Evolutionary conservation across 2,113 vertebrate genomes (phyloP).

Genomic region (Oncorhynchus mykiss): DNA sequence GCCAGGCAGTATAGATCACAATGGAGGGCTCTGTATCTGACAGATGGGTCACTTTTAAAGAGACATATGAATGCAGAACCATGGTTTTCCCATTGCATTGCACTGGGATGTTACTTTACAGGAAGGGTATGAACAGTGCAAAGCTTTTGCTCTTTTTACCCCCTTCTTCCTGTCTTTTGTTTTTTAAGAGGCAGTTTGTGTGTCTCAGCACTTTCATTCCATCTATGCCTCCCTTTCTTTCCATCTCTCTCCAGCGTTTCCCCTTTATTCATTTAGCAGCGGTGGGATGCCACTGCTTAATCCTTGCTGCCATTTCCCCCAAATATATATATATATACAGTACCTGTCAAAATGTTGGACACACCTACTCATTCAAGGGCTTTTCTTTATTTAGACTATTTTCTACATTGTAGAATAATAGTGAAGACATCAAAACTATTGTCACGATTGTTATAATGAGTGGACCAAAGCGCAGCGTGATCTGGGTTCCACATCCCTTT

Average conservation of each 20-base stretch:
- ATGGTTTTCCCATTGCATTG: conserved; percentile 41
- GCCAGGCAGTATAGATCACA: conserved; percentile 36
- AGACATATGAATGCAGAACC: conserved; percentile 57
- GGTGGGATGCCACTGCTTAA: no score
- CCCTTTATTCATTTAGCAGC: background rate
- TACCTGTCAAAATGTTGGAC: no score
- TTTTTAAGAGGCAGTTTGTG: conserved; percentile 65
- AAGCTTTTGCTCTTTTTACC: conserved; percentile 7
- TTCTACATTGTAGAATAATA: no score
- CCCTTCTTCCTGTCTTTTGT: conserved; percentile 46
- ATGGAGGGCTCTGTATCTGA: conserved; percentile 37
- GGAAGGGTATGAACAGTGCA: background rate
- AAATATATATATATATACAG: no score
- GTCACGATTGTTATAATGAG: no score
- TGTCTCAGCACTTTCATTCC: conserved; percentile 23
- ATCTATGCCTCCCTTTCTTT: conserved; percentile 12
- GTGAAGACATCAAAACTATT: no score
- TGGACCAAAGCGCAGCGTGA: no score
- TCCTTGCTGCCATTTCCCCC: no score
- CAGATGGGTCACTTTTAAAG: conserved; percentile 57
- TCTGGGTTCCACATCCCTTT: no score
- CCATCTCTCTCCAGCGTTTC: background rate
- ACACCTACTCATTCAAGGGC: no score
- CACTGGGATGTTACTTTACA: conserved; percentile 55
- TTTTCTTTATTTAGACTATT: no score